Conservation (phyloP, 2,888 invertebrate genomes). For the Conus canariensis region DNA sequence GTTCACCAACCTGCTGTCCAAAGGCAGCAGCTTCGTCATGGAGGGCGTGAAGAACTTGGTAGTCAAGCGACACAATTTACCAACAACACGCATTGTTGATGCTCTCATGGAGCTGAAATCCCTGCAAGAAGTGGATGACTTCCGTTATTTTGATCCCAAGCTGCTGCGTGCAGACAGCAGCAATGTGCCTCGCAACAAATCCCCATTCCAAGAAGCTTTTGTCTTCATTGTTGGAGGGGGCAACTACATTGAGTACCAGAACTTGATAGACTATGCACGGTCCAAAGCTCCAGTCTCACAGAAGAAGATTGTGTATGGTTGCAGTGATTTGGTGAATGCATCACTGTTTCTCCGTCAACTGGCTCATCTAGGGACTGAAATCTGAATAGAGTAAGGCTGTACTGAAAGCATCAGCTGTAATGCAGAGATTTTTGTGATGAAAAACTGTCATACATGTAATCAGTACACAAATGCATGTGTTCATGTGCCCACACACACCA, state of each 20-base stretch:
- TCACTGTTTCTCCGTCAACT: slow-evolving; percentile 94
- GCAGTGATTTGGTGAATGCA: slow-evolving; percentile 95
- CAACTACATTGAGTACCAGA: slow-evolving; percentile 99
- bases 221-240: slow-evolving; percentile 83
- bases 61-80: slow-evolving; percentile 97
- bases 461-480: too few relatives aligned
- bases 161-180: slow-evolving; percentile 84
- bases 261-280: slow-evolving; percentile 96
- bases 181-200: slow-evolving; percentile 73
- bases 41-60: slow-evolving; percentile 99
- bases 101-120: slow-evolving; percentile 90
- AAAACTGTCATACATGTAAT: too few relatives aligned
- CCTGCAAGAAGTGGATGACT: slow-evolving; percentile 90
- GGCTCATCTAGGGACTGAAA: slow-evolving; percentile 58
- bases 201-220: slow-evolving; percentile 78
- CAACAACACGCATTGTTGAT: slow-evolving; percentile 95
- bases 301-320: slow-evolving; percentile 95
- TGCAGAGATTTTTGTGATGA: too few relatives aligned
- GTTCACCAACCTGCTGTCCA: slow-evolving; percentile 98
- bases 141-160: slow-evolving; percentile 97
- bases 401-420: too few relatives aligned
- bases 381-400: neutral
- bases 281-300: slow-evolving; percentile 82
- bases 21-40: slow-evolving; percentile 98
- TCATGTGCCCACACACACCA: too few relatives aligned